Evolutionary conservation across 2,797 vertebrate genomes (phyloP).

Genomic region (Varecia variegata): DNA sequence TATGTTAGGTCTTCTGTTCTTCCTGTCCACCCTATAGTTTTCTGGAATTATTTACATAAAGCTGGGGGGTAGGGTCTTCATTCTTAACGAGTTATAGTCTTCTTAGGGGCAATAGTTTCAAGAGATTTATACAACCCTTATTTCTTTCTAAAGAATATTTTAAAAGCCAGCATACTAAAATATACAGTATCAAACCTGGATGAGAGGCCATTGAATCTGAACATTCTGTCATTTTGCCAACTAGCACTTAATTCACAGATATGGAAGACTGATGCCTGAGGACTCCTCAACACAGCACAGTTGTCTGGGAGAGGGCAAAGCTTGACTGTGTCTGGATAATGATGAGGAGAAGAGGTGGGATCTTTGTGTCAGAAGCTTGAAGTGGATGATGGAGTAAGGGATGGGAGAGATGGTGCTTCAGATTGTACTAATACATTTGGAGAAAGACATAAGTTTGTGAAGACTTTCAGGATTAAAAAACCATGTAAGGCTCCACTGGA

Average conservation of each 20-base stretch:
- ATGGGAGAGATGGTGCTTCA: background rate
- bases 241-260: background rate
- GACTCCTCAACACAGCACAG: background rate
- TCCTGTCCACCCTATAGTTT: background rate
- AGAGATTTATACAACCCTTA: background rate
- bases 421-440: background rate
- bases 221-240: background rate
- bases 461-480: slow-evolving; percentile 24
- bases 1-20: background rate
- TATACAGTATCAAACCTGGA: background rate
- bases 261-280: background rate
- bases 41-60: slow-evolving; percentile 21
- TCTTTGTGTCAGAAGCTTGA: background rate
- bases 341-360: background rate
- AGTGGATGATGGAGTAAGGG: background rate
- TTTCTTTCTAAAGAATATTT: slow-evolving; percentile 26
- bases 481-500: background rate
- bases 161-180: background rate
- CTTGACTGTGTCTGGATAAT: background rate
- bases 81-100: background rate
- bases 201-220: background rate
- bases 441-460: background rate
- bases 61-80: background rate
- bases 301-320: background rate
- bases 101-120: background rate